Conservation (phyloP, 1,140 invertebrate genomes). For the Drosophila rhopaloa region DNA sequence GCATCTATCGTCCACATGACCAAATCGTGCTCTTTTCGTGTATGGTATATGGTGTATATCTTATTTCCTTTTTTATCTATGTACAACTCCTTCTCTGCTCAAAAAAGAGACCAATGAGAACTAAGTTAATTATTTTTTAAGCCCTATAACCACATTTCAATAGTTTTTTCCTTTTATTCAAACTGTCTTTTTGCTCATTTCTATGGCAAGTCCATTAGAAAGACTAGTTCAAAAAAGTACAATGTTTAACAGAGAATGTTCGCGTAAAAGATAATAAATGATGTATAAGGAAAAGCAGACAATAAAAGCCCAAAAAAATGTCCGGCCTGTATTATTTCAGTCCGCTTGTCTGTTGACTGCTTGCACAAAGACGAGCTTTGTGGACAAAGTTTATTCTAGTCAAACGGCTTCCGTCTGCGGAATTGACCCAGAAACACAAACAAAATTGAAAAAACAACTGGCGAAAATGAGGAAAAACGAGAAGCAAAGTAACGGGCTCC, state of each 20-base stretch:
- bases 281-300: constrained; percentile 75
- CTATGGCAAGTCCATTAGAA: constrained; percentile 22
- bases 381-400: constrained; percentile 76
- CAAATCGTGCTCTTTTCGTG: too few relatives aligned
- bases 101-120: constrained; percentile 6
- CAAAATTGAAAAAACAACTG: constrained; percentile 69
- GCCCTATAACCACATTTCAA: constrained; percentile 40
- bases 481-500: neutral
- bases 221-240: constrained; percentile 46
- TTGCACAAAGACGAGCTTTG: constrained; percentile 49
- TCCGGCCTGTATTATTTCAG: constrained; percentile 26
- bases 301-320: constrained; percentile 64
- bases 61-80: too few relatives aligned
- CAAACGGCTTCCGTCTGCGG: constrained; percentile 72
- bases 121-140: constrained; percentile 62
- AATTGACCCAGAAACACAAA: constrained; percentile 75
- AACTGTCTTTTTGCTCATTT: constrained; percentile 25
- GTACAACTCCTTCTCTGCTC: too few relatives aligned
- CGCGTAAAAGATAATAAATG: constrained; percentile 69
- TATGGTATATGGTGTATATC: too few relatives aligned
- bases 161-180: constrained; percentile 23
- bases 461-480: constrained; percentile 34
- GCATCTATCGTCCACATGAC: too few relatives aligned
- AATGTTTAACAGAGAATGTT: constrained; percentile 71
- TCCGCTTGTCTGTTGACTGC: constrained; percentile 31